Conservation (phyloP, 2,113 vertebrate genomes). For the Origma solitaria region DNA sequence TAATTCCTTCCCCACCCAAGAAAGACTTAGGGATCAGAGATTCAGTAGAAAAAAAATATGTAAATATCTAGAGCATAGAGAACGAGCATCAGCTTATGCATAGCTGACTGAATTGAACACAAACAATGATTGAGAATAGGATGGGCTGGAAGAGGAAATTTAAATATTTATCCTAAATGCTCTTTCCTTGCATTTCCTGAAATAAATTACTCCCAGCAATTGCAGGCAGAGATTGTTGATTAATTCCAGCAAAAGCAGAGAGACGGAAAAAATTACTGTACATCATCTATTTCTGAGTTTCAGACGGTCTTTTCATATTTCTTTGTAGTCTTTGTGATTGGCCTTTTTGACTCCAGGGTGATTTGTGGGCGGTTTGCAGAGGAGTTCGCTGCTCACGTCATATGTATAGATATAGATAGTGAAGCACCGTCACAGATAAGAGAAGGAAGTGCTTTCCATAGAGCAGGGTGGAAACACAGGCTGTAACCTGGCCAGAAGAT, state of each 20-base stretch:
- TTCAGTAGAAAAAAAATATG: background rate
- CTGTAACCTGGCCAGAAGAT: background rate
- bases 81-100: conserved; percentile 22
- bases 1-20: background rate
- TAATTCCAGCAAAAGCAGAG: conserved; percentile 55
- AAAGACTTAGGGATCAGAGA: background rate
- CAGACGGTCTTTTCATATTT: conserved; percentile 80
- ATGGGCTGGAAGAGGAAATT: conserved; percentile 45
- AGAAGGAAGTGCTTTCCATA: background rate
- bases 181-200: conserved; percentile 53
- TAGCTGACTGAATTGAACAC: conserved; percentile 42
- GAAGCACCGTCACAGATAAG: background rate
- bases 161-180: conserved; percentile 60
- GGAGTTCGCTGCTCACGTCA: conserved; percentile 2
- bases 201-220: conserved; percentile 59
- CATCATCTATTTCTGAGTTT: conserved; percentile 28
- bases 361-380: conserved; percentile 72
- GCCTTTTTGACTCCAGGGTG: conserved; percentile 78
- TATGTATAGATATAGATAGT: background rate
- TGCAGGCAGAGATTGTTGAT: conserved; percentile 52
- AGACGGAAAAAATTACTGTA: background rate
- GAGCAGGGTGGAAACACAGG: background rate
- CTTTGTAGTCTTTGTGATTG: conserved; percentile 82
- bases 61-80: conserved; percentile 33
- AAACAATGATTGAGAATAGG: conserved; percentile 56